Conservation (phyloP, 2,113 vertebrate genomes). For the Apeltes quadracus region DNA sequence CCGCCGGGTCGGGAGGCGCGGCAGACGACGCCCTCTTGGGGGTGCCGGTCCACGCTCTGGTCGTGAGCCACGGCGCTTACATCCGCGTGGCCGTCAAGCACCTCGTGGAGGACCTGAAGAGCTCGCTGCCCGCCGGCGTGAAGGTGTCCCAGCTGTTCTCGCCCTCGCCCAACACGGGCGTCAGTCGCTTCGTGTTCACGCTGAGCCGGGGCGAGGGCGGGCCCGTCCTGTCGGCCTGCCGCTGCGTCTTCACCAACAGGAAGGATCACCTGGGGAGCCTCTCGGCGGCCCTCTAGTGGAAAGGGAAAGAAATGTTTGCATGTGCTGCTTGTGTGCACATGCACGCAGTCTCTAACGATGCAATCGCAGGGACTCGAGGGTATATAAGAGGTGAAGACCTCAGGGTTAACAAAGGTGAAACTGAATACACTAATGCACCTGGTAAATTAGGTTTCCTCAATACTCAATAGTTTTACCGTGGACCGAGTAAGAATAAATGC, state of each 20-base stretch:
- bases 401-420: conserved; percentile 15
- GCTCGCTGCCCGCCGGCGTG: conserved; percentile 79
- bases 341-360: neutral
- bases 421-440: conserved; percentile 19
- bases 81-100: conserved; percentile 87
- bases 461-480: conserved; percentile 27
- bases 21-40: conserved; percentile 46
- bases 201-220: conserved; percentile 66
- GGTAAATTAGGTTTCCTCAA: conserved; percentile 6
- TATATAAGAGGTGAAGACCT: conserved; percentile 1
- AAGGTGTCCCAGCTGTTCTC: conserved; percentile 83
- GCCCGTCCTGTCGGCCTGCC: conserved; percentile 66
- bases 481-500: neutral
- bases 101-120: conserved; percentile 86
- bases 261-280: conserved; percentile 83
- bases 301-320: neutral
- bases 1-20: neutral
- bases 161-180: conserved; percentile 91
- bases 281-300: conserved; percentile 48
- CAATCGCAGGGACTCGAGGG: conserved; percentile 18
- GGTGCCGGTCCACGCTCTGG: conserved; percentile 80
- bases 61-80: conserved; percentile 93
- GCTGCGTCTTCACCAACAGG: conserved; percentile 89
- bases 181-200: conserved; percentile 88
- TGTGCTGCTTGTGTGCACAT: neutral